These are phyloP conservation scores for Hylaeus anthracinus DNA, from an alignment of 1,140 invertebrate genomes.

Conservation along the genomic window DNA sequence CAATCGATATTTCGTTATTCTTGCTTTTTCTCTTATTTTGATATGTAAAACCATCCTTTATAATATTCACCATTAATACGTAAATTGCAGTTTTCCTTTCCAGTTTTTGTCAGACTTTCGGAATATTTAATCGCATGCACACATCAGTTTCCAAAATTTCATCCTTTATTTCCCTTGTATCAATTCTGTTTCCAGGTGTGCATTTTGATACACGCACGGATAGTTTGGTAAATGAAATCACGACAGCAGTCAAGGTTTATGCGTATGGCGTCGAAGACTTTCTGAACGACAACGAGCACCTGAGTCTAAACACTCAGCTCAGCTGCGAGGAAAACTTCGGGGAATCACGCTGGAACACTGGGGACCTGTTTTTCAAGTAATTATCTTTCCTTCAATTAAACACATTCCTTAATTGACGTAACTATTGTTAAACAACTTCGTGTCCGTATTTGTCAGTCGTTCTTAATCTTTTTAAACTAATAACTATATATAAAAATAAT, in stretches of 20 bases:
- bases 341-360: constrained; percentile 89
- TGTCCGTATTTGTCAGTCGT: not conserved
- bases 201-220: constrained; percentile 94
- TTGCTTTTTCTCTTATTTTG: too few relatives aligned
- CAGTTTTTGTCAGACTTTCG: too few relatives aligned
- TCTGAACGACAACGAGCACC: constrained; percentile 86
- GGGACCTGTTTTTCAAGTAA: constrained; percentile 86
- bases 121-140: too few relatives aligned
- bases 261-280: constrained; percentile 94
- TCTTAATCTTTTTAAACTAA: too few relatives aligned
- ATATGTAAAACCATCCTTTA: too few relatives aligned
- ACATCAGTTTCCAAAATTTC: too few relatives aligned
- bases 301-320: constrained; percentile 89
- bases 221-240: constrained; percentile 91
- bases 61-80: too few relatives aligned
- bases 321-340: constrained; percentile 87
- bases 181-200: constrained; percentile 83
- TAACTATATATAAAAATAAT: too few relatives aligned
- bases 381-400: constrained; percentile 5
- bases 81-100: too few relatives aligned
- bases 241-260: constrained; percentile 94
- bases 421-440: too few relatives aligned
- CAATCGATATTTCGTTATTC: too few relatives aligned
- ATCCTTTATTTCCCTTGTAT: not conserved
- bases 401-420: too few relatives aligned